Evolutionary conservation across 2,797 vertebrate species (phyloP).

Genomic region (Acipenser oxyrinchus): DNA sequence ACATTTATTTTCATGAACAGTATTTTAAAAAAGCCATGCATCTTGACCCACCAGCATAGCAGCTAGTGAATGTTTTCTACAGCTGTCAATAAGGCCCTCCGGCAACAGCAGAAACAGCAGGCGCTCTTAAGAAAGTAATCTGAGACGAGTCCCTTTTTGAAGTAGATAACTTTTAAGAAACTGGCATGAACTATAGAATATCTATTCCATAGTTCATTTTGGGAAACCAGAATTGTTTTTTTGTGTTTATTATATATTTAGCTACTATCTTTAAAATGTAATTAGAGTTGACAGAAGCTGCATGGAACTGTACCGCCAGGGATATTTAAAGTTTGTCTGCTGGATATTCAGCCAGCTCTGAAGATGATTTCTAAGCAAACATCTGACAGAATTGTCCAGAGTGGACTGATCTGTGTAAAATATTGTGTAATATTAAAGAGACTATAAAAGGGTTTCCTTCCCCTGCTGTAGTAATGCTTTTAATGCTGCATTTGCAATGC

Average conservation of each 20-base stretch:
- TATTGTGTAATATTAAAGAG: no score
- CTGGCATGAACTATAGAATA: background rate
- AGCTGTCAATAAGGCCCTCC: background rate
- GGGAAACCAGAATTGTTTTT: no score
- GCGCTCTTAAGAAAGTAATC: background rate
- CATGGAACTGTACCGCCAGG: background rate
- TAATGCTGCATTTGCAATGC: no score
- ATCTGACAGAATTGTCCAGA: background rate
- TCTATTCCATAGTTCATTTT: no score
- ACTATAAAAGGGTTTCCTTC: no score
- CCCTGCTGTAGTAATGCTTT: no score
- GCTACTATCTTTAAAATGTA: constrained; percentile 17
- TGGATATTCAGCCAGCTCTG: background rate
- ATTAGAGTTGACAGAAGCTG: constrained; percentile 17
- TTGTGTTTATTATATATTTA: background rate
- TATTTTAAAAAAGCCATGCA: no score
- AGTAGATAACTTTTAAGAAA: no score
- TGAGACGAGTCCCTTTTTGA: background rate
- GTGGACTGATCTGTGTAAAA: no score
- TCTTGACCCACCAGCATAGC: no score
- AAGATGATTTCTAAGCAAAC: background rate
- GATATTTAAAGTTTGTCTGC: background rate
- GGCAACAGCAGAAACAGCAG: background rate
- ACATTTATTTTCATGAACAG: background rate
- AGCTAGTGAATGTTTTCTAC: no score